These are phyloP conservation scores for Electrophaes corylata DNA, from an alignment of 2,888 invertebrate species.

Conservation along the genomic window DNA sequence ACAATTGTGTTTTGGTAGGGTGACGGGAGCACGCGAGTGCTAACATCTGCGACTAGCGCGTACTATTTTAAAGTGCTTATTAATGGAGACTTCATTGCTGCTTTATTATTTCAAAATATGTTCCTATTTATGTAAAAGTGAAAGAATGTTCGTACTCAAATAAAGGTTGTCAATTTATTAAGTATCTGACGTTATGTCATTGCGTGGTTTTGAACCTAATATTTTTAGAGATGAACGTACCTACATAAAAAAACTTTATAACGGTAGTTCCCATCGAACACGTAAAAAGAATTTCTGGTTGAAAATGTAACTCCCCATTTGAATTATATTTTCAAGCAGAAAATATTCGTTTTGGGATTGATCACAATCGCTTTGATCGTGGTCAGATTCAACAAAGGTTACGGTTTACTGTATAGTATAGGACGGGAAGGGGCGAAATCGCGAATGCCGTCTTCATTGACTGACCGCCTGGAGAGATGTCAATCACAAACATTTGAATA, in stretches of 20 bases:
- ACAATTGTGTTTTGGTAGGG: slow-evolving; percentile 69
- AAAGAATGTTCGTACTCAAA: not conserved
- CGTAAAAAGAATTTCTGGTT: slow-evolving; percentile 51
- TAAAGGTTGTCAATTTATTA: too few species aligned
- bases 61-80: slow-evolving; percentile 33
- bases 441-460: slow-evolving; percentile 43
- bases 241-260: slow-evolving; percentile 43
- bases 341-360: slow-evolving; percentile 71
- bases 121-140: not conserved
- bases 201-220: too few species aligned
- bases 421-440: slow-evolving; percentile 54
- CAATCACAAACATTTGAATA: slow-evolving; percentile 81
- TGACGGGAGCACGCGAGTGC: slow-evolving; percentile 70
- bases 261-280: slow-evolving; percentile 69
- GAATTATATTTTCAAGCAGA: too few species aligned
- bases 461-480: slow-evolving; percentile 81
- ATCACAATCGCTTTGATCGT: slow-evolving; percentile 72
- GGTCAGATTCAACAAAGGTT: slow-evolving; percentile 73
- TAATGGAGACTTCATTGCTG: slow-evolving; percentile 21
- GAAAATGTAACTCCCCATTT: slow-evolving; percentile 67
- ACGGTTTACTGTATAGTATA: slow-evolving; percentile 44
- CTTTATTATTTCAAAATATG: slow-evolving; percentile 3
- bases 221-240: slow-evolving; percentile 17
- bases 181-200: too few species aligned
- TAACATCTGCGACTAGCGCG: slow-evolving; percentile 59